Evolutionary conservation across 2,888 invertebrate species (phyloP), one percentile per base, ranked within the genome.

Genomic region (Labia minor): DNA sequence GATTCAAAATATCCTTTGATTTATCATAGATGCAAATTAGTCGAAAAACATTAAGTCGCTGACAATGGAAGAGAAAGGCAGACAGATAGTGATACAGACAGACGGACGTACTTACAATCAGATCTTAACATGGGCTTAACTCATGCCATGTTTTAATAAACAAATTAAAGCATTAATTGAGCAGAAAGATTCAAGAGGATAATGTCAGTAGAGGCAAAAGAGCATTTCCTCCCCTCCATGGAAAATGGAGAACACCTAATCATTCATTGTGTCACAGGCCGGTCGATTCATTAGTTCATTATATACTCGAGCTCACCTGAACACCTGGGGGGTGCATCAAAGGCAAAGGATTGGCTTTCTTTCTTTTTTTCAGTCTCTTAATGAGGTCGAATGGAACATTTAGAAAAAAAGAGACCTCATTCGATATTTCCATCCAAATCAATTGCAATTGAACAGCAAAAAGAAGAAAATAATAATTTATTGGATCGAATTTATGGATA

Each of bases 81-180:
- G 4, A 14, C n/a, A 49, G 49, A 49, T 14, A 49, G 49, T 8
- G 6, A 49, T 11, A 49, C 49, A 49, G 49, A 49, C 49, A 49
- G 49, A 49, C 49, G n/a, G n/a, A 49, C 49, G 49, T 4, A 49
- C 8, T 49, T 49, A 49, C 14, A 49, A 49, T 49, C 49, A 49
- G 49, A 49, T 49, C 49, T 49, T 49, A 49, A 49, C 49, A 49
- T 49, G 49, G 49, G 49, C 49, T 49, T 49, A 49, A 49, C 14
- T 49, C 49, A 49, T 49, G 49, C n/a, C 49, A 49, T 49, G 49
- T 49, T 49, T 49, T 49, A 49, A 49, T 49, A 49, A 49, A 49
- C 49, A 49, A 49, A 49, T 49, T 49, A 49, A 49, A 49, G 49
- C 49, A 49, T 49, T 49, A 49, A 49, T 49, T 49, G 49, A 49